Conservation (phyloP, 2,888 invertebrate species). For the Cheilosia vulpina region DNA sequence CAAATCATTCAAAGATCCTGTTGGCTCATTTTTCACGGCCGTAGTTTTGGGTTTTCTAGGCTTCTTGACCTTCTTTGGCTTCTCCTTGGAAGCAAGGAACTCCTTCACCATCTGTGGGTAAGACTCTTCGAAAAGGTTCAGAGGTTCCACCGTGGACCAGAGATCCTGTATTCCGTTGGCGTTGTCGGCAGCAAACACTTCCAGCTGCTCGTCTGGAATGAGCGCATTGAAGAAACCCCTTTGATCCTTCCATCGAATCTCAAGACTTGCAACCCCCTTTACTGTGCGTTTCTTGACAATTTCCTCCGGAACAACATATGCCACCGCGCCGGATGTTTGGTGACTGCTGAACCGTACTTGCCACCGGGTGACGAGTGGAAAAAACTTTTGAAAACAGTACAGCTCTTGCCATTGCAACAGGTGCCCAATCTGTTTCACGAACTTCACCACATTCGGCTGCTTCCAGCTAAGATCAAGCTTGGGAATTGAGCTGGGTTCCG, state of each 20-base stretch:
- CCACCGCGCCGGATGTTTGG: conserved; percentile 62
- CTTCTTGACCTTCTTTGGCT: conserved; percentile 84
- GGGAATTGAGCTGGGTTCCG: not conserved
- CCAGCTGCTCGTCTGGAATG: conserved; percentile 86
- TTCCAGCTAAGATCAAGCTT: conserved; percentile 85
- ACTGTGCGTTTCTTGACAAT: conserved; percentile 86
- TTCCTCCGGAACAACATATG: conserved; percentile 83
- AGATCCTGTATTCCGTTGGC: conserved; percentile 83
- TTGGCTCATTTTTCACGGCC: conserved; percentile 77
- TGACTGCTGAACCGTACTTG: conserved; percentile 83
- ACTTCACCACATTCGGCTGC: conserved; percentile 88
- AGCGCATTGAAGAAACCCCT: conserved; percentile 85
- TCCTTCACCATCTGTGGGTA: conserved; percentile 87
- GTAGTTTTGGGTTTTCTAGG: conserved; percentile 76
- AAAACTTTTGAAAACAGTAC: conserved; percentile 90
- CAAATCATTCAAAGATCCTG: conserved; percentile 78
- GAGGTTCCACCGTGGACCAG: conserved; percentile 89
- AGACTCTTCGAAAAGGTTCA: conserved; percentile 86
- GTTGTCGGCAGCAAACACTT: conserved; percentile 84
- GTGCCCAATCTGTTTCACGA: conserved; percentile 87
- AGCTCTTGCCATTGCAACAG: conserved; percentile 90
- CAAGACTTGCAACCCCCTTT: conserved; percentile 87
- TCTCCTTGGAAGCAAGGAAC: conserved; percentile 86
- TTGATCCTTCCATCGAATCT: conserved; percentile 89
- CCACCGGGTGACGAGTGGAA: conserved; percentile 91